Conservation (phyloP, 2,888 invertebrate species). For the Idaea biselata region DNA sequence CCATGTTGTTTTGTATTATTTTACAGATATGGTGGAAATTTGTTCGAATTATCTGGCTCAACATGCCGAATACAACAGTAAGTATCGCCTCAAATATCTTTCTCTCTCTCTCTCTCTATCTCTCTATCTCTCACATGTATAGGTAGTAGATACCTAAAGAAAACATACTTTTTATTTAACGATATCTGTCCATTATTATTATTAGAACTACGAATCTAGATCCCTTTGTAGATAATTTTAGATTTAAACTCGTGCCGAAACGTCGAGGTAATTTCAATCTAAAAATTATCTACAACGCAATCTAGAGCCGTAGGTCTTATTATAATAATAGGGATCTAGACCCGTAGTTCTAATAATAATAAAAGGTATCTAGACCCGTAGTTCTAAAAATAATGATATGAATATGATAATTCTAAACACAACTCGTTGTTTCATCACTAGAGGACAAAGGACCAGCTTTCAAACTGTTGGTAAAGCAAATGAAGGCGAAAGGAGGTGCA, state of each 20-base stretch:
- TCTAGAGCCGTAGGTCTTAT: too few species aligned
- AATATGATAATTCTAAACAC: too few species aligned
- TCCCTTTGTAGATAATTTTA: neutral
- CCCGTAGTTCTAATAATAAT: neutral
- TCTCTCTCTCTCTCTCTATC: constrained; percentile 1
- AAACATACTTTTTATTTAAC: too few species aligned
- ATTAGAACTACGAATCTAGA: neutral
- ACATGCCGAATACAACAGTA: constrained; percentile 61
- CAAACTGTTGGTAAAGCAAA: constrained; percentile 42
- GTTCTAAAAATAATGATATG: too few species aligned
- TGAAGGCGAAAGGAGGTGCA: constrained; percentile 46
- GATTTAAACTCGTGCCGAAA: too few species aligned
- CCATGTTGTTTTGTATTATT: constrained; percentile 11
- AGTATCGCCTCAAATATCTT: constrained; percentile 26
- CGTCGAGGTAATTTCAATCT: too few species aligned
- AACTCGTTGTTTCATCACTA: constrained; percentile 27
- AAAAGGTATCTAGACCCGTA: neutral
- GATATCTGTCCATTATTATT: neutral
- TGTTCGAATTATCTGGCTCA: constrained; percentile 62
- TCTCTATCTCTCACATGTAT: too few species aligned
- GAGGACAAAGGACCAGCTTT: constrained; percentile 67
- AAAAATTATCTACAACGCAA: too few species aligned
- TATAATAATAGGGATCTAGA: too few species aligned
- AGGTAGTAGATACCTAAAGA: too few species aligned
- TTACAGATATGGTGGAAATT: constrained; percentile 61